Conservation (phyloP, 2,113 vertebrate genomes). For the Etia nguti region DNA sequence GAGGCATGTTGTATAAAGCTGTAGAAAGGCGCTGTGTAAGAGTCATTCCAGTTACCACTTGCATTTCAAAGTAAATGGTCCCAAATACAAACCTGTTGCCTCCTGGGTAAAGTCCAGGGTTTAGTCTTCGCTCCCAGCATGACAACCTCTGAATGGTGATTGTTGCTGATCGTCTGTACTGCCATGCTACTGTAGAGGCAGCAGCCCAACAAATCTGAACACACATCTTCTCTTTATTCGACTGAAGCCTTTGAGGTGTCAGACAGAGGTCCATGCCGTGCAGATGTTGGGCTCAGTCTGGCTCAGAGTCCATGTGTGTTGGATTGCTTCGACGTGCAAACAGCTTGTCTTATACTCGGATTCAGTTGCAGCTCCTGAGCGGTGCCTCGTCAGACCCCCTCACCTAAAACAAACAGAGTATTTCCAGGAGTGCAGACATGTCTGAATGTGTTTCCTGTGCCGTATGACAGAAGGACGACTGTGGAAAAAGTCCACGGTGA, state of each 20-base stretch:
- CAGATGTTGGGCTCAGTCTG: neutral
- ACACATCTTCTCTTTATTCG: no score
- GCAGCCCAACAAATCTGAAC: no score
- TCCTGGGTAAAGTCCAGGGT: neutral
- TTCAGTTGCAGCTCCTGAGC: neutral
- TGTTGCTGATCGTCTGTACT: neutral
- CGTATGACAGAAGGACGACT: neutral
- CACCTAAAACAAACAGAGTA: neutral
- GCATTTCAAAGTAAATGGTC: neutral
- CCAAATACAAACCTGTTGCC: neutral
- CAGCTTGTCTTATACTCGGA: neutral
- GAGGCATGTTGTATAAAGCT: neutral
- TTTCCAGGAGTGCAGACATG: neutral
- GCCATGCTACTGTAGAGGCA: neutral
- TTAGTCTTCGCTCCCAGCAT: neutral
- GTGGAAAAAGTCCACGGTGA: neutral
- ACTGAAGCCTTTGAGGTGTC: no score
- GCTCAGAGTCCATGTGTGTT: rapidly evolving
- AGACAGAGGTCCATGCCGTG: neutral
- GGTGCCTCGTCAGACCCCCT: neutral
- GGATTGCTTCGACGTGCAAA: neutral
- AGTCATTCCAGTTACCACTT: neutral
- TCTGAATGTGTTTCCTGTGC: neutral
- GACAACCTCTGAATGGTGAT: neutral
- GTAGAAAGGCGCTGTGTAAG: neutral